Percentiles rank a stretch among this genome's conserved stretches.
Evolutionary conservation across 2,113 vertebrate genomes (phyloP).

Genomic region (Caracal caracal): DNA sequence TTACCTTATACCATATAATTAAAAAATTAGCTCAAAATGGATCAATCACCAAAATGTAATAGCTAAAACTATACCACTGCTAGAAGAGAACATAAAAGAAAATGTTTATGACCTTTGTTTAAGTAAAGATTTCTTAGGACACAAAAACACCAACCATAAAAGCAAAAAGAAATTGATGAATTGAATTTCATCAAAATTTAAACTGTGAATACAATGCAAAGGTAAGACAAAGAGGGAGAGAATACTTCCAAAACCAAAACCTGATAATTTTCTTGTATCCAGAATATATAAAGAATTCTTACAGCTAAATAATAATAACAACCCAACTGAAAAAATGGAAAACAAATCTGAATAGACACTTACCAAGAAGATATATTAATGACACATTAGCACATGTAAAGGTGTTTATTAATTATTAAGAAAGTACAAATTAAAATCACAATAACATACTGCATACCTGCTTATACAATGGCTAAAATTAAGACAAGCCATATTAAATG

Average conservation of each 20-base stretch:
- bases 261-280: not conserved
- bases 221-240: not conserved
- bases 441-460: not conserved
- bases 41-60: not conserved
- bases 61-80: not conserved
- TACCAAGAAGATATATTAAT: not conserved
- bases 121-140: not conserved
- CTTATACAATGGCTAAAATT: not conserved
- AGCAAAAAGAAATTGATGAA: not conserved
- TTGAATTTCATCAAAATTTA: not conserved
- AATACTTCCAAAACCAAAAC: not conserved
- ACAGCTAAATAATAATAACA: not conserved
- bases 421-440: not conserved
- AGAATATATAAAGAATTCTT: not conserved
- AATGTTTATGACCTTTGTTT: not conserved
- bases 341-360: not conserved
- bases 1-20: not conserved
- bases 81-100: not conserved
- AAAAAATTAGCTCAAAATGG: not conserved
- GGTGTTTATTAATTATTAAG: not conserved
- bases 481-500: not conserved
- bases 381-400: not conserved
- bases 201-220: not conserved
- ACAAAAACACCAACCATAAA: not conserved
- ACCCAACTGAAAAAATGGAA: not conserved